Evolutionary conservation across 2,888 invertebrate species (phyloP), one percentile per base, ranked within the genome.

Genomic region (Brachypalpus laphriformis): DNA sequence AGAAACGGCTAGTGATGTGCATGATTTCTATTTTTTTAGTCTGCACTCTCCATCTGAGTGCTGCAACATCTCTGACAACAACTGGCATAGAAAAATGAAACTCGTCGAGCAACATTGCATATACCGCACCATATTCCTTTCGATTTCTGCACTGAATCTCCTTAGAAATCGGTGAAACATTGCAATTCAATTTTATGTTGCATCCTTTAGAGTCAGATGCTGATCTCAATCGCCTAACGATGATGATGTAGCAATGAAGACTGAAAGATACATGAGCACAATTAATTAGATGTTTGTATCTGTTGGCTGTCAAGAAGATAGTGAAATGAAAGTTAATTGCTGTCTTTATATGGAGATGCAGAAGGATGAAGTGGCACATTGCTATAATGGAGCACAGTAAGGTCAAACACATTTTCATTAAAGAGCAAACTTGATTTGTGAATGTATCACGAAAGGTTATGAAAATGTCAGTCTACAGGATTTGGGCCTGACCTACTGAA

Each of bases 251-350:
- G 49, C 74, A 80, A 80, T 57, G 42, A 16, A 49, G 80, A 59
- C 51, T 40, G 31, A 59, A 49, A 49, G 56, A 65, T 72, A 72
- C 37, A 25, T 5, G 5, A 56, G 57, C 25, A 49, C 37, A 47
- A 74, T 80, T 74, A 80, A 80, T 80, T 72, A 9, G 18, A 16
- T 59, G 66, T 66, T 80, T 74, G 57, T 80, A 5, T 3, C n/a
- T 40, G 40, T 40, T 0, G 11, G 42, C 28, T 63, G 63, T 63
- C 54, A 74, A 34, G 18, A 14, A 11, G 28, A 47, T 65, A 37
- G 25, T 34, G 49, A 54, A 80, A 80, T 51, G 80, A 80, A 80
- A 74, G 80, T 74, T 65, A 14, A 65, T 70, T 42, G 42, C 16
- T 20, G 28, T 31, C 3, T 28, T 6, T 11, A 20, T 25, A 14